Percentiles rank a stretch among this genome's conserved stretches.
Conservation (phyloP, 2,797 vertebrate genomes). For the Linurgus olivaceus region DNA sequence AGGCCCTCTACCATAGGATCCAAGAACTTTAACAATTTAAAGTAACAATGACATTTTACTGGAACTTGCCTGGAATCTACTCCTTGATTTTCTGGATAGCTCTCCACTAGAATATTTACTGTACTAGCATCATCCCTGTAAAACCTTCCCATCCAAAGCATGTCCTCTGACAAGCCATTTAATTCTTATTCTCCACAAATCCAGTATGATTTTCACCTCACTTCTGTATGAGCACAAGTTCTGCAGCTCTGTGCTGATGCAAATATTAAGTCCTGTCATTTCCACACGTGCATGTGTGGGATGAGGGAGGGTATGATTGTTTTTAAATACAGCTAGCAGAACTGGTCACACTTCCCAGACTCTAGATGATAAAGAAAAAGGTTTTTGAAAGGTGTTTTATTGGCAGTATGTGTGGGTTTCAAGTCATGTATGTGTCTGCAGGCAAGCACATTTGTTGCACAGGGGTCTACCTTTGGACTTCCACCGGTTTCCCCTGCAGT, state of each 20-base stretch:
- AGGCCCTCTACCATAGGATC: neutral
- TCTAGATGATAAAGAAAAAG: neutral
- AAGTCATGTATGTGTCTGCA: neutral
- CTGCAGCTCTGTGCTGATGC: neutral
- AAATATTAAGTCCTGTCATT: neutral
- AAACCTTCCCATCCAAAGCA: neutral
- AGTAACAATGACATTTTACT: neutral
- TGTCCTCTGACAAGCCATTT: neutral
- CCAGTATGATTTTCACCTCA: neutral
- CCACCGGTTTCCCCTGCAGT: neutral
- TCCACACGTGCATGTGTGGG: neutral
- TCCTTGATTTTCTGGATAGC: neutral
- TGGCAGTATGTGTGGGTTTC: neutral
- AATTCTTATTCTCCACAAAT: neutral
- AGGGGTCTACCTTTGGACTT: neutral
- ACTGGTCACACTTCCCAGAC: neutral
- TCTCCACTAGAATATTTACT: neutral
- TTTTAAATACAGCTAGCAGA: conserved; percentile 11
- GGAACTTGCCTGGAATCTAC: neutral
- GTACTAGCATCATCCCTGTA: neutral
- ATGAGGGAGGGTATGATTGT: conserved; percentile 15
- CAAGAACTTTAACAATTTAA: neutral
- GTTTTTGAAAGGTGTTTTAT: neutral
- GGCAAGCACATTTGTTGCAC: neutral
- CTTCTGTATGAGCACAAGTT: neutral